Percentiles rank a stretch among this genome's conserved stretches.
Evolutionary conservation across 1,140 invertebrate genomes (phyloP).

Genomic region (Telenomus remus): DNA sequence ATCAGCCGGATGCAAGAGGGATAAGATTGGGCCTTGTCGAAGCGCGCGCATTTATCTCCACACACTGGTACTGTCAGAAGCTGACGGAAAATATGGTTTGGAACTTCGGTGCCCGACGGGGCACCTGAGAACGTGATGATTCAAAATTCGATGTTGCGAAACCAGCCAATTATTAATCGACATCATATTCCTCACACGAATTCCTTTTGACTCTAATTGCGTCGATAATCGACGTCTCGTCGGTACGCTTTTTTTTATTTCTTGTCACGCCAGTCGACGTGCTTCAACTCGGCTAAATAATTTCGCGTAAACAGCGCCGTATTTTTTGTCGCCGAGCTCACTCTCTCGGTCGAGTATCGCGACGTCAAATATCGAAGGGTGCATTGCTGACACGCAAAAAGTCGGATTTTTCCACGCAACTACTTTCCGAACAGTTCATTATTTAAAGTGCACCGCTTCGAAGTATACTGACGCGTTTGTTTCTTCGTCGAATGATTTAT

Average conservation of each 20-base stretch:
- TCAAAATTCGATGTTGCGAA: constrained; percentile 35
- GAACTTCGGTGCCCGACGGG: neutral
- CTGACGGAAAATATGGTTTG: constrained; percentile 2
- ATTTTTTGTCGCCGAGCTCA: neutral
- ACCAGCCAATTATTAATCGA: constrained; percentile 40
- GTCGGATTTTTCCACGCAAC: constrained; percentile 10
- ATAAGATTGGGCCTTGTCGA: neutral
- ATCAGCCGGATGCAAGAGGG: neutral
- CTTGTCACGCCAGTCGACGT: constrained; percentile 6
- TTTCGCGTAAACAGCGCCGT: neutral
- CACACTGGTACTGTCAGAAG: no score
- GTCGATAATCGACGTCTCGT: constrained; percentile 32
- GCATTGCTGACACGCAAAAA: neutral
- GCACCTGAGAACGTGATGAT: neutral
- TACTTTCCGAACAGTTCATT: constrained; percentile 29
- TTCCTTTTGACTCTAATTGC: constrained; percentile 29
- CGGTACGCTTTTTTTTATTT: constrained; percentile 16
- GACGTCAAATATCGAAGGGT: neutral
- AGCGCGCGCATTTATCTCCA: neutral
- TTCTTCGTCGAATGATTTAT: constrained; percentile 34
- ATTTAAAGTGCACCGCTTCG: constrained; percentile 40
- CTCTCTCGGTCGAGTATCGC: neutral
- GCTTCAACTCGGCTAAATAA: constrained; percentile 5
- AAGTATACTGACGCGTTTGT: constrained; percentile 1
- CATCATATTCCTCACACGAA: constrained; percentile 20